Evolutionary conservation across 2,113 vertebrate species (phyloP), one percentile per base, ranked within the genome.

Genomic region (Callipepla californica): DNA sequence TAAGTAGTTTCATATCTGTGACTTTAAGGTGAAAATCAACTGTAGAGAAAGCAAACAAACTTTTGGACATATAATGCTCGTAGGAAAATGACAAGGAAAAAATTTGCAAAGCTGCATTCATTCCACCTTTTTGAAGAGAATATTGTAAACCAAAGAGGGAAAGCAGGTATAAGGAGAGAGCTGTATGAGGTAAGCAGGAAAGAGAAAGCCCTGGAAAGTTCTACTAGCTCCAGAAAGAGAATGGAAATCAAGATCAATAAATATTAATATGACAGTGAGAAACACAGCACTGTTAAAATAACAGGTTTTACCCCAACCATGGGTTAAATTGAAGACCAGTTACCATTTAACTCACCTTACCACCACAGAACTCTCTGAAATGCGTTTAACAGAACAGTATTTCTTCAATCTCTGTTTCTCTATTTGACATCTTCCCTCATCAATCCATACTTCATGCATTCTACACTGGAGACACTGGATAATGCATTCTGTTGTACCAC

Each of bases 1-100:
- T 16, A 78, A 68, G 7, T 58, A 48, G 25, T 70, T 40, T 67
- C 74, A 12, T 80, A 70, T 6, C 13, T 77, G n/a, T 50, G 5
- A 80, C 40, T 87, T 80, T 67, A 80, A 70, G 25, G 19, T 2
- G 6, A 91, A 87, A 79, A 79, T 57, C 2, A 20, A 23, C 11
- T 20, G 21, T n/a, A 72, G 42, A 7, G 5, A 84, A 70, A 81
- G 16, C 2, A 87, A 69, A 75, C 28, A 89, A 85, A 45, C 0
- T 51, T 93, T 92, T 88, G 75, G 58, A 92, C 44, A 79, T 53
- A 30, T 86, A 48, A 73, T 69, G 28, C 32, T 82, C 80, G 80
- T 36, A 69, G 50, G 32, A 80, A 28, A 32, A 88, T 34, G 16
- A 90, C 80, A 90, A 87, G 40, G 26, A 51, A 66, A 81, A 81